These are phyloP conservation scores for Copidosoma aretas DNA, from an alignment of 2,888 invertebrate species.

Conservation along the genomic window DNA sequence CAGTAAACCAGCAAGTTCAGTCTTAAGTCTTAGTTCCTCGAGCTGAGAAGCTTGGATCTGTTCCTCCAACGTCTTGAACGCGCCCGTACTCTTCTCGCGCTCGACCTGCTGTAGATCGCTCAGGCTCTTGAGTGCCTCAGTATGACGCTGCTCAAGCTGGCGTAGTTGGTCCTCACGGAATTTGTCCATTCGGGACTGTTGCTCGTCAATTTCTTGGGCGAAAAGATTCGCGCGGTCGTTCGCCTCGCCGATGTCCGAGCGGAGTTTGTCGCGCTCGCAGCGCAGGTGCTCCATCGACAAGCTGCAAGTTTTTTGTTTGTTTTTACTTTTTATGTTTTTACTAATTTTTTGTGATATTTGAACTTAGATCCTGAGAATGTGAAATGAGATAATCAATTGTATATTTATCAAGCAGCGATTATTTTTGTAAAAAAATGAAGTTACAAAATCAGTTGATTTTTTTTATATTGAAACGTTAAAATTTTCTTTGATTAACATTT, in stretches of 20 bases:
- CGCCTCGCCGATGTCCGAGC: conserved; percentile 79
- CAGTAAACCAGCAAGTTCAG: conserved; percentile 69
- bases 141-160: conserved; percentile 77
- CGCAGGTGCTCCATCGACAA: conserved; percentile 70
- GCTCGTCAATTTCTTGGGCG: conserved; percentile 91
- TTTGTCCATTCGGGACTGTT: conserved; percentile 82
- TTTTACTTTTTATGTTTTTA: too few species aligned
- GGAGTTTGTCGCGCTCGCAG: conserved; percentile 82
- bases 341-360: too few species aligned
- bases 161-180: conserved; percentile 76
- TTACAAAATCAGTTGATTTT: too few species aligned
- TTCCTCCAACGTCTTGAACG: conserved; percentile 69
- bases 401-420: too few species aligned
- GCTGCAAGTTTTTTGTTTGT: conserved; percentile 50
- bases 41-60: conserved; percentile 72
- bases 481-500: too few species aligned
- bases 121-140: conserved; percentile 76
- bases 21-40: conserved; percentile 72
- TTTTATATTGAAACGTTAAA: too few species aligned
- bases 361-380: too few species aligned
- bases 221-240: conserved; percentile 81
- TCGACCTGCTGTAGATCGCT: conserved; percentile 75
- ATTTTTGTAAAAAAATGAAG: too few species aligned
- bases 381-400: too few species aligned
- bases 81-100: conserved; percentile 72